Evolutionary conservation across 2,888 invertebrate genomes (phyloP), one percentile per base, ranked within the genome.

Genomic region (Drosophila koepferae): DNA sequence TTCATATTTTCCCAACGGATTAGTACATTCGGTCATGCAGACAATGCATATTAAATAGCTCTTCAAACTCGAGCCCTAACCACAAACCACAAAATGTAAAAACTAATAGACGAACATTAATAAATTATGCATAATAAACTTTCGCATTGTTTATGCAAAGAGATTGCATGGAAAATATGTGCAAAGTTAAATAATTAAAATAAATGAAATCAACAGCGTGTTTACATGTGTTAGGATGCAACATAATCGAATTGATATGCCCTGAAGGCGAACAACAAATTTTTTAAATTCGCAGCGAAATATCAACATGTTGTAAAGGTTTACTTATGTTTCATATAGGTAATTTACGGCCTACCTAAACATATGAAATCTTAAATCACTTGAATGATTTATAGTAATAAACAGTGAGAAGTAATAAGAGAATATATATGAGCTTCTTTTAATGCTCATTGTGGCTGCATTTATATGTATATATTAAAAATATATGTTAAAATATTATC

Each of bases 101-200:
- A 65, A 62, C 48, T 34, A 60, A 41, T 55, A 53, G 34, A 14
- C 9, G n/a, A 28, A 12, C 9, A 56, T 23, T 44, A 61, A 69
- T 59, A 38, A 48, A 28, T 54, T 23, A 59, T 38, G 34, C 31
- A 40, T 20, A 41, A 36, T 55, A 14, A 31, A 69, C 28, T 1
- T 18, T 18, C 10, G 8, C 34, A 53, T 16, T 36, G 12, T 23
- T 53, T 53, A 51, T 67, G 68, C 43, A 68, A 51, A 51, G 12
- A 16, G 20, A 36, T 16, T 23, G 6, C 34, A 44, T 10, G 34
- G 6, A 9, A 56, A 56, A 20, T 34, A 2, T 16, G 16, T 31
- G 8, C 18, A 20, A 38, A 31, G 23, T 31, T 48, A 9, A 38
- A 41, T 55, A 48, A 31, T 56, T n/a, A 34, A 40, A 31, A 41